Base-by-base conservation (phyloP, 2,888 invertebrate species). In the Sarcophaga caerulescens region DNA sequence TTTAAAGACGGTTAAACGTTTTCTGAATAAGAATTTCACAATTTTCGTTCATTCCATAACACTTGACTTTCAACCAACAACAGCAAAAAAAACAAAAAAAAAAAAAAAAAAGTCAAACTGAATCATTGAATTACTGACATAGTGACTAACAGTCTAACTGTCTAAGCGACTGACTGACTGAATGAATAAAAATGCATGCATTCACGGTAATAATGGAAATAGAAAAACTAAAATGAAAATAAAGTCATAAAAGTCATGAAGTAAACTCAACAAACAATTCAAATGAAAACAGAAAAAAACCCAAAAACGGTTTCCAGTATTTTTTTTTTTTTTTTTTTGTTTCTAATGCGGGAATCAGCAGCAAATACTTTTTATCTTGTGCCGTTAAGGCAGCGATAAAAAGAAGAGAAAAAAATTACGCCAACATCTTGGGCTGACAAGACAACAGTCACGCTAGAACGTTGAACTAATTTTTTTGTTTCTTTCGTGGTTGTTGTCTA, bases 1-100 rank as follows among this genome's bases (percentile, higher is more conserved):
- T 17, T 66, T 80, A 45, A 71, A 57, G 45, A n/a, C 70, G 44
- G 45, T 63, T 35, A 70, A 78, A 62, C 57, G 52, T 84, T 35
- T 52, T 57, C 21, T 81, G 52, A 78, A 80, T 75, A 76, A 80
- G 73, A 84, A 81, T 74, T 80, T 85, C 73, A 82, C 80, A 77
- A 76, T 59, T 79, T 82, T 76, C 65, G 65, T 77, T 76, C 65
- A 75, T 19, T 2, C 44, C 35, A 23, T 8, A 59, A 14, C 11
- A 60, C n/a, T 60, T 60, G 19, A n/a, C n/a, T 17, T 60, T 25
- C 14, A 47, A 44, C 17, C 57, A 57, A 23, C 6, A 21, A 52
- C 45, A 57, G 3, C 11, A 70, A 47, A 47, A 57, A 62, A 25
- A 5, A 25, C 3, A 25, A 4, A 23, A 25, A 5, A 25, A 25